Evolutionary conservation across 2,113 vertebrate genomes (phyloP).

Genomic region (Python bivittatus): DNA sequence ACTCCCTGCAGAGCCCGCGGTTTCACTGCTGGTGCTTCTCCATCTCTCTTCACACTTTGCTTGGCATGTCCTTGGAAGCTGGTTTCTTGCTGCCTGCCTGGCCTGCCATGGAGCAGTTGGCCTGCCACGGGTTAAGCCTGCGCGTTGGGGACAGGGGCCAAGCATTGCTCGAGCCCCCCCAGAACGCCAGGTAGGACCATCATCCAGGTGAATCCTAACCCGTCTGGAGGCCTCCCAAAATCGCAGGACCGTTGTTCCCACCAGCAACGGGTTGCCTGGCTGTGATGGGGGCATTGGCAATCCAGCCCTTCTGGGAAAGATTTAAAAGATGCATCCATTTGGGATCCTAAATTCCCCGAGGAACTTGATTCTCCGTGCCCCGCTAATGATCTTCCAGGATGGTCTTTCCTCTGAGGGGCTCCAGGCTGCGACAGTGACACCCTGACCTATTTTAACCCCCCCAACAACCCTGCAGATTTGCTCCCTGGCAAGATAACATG

Average conservation of each 20-base stretch:
- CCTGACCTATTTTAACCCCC: too few species aligned
- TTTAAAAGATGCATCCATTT: too few species aligned
- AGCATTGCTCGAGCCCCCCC: fast-evolving
- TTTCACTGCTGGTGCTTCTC: not conserved
- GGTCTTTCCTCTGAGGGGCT: too few species aligned
- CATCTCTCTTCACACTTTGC: not conserved
- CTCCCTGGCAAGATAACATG: too few species aligned
- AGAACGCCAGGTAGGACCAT: not conserved
- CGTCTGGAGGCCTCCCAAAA: not conserved
- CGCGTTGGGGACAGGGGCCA: not conserved
- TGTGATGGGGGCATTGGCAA: not conserved
- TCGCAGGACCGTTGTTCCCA: too few species aligned
- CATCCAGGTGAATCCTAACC: not conserved
- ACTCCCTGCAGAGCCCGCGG: not conserved
- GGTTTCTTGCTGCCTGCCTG: not conserved
- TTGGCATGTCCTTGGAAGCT: not conserved
- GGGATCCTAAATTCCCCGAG: too few species aligned
- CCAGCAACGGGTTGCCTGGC: not conserved
- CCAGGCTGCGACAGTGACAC: too few species aligned
- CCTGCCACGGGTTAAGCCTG: not conserved
- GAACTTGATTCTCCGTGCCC: too few species aligned
- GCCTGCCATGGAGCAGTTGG: fast-evolving
- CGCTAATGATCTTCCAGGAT: too few species aligned
- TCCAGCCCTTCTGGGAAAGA: not conserved
- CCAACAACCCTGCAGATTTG: too few species aligned